Percentiles rank a stretch among this genome's conserved stretches.
phyloP scores from a whole-genome alignment of 2,888 invertebrate genomes.

The Chrysodeixis includens region DNA sequence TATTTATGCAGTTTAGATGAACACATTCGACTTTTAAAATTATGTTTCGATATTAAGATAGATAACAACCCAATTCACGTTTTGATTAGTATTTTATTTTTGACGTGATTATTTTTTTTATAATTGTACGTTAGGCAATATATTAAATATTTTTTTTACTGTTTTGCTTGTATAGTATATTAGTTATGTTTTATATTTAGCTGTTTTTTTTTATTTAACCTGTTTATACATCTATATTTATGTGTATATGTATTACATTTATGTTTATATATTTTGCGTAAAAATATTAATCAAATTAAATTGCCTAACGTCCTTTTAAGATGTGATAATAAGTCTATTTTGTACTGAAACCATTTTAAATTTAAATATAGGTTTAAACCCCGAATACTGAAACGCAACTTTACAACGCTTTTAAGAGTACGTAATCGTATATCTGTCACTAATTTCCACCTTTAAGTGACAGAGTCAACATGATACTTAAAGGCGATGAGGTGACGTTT shows the following conservation, averaged over 20 bases:
- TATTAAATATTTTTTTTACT: neutral
- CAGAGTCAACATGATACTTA: too few species aligned
- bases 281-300: too few species aligned
- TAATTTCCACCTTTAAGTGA: too few species aligned
- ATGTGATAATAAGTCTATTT: conserved; percentile 5
- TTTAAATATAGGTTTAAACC: neutral
- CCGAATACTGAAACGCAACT: too few species aligned
- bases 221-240: too few species aligned
- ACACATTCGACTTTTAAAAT: conserved; percentile 4
- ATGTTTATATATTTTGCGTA: neutral
- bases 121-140: conserved; percentile 34
- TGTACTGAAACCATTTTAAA: conserved; percentile 13
- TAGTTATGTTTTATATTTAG: too few species aligned
- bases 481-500: too few species aligned
- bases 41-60: neutral
- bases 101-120: conserved; percentile 2
- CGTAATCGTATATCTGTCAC: too few species aligned
- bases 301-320: conserved; percentile 10
- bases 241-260: neutral
- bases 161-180: neutral
- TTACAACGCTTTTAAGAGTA: too few species aligned
- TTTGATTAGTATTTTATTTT: neutral
- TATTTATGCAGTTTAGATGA: neutral
- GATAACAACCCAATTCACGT: neutral
- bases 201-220: neutral